These are phyloP conservation scores for Vulpes lagopus DNA, from an alignment of 2,113 vertebrate genomes.

Conservation along the genomic window DNA sequence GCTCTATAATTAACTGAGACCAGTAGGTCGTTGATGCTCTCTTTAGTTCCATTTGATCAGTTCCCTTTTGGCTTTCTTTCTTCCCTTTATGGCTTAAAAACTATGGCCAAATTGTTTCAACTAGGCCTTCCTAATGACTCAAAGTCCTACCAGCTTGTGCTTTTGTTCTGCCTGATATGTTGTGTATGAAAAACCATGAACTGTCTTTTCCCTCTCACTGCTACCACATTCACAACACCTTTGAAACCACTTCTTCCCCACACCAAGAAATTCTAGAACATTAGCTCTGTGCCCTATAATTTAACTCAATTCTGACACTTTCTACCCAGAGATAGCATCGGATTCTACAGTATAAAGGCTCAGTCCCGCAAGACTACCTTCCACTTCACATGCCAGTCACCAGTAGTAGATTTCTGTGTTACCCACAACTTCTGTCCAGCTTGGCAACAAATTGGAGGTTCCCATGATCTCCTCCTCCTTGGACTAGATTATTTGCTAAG, in stretches of 20 bases:
- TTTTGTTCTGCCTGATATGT: not conserved
- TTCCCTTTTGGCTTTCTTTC: not conserved
- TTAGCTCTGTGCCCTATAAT: not conserved
- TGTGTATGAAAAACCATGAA: not conserved
- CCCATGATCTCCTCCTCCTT: not conserved
- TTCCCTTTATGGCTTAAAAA: not conserved
- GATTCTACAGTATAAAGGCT: not conserved
- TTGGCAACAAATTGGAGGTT: not conserved
- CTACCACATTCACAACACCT: not conserved
- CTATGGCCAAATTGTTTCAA: not conserved
- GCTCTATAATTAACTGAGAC: not conserved
- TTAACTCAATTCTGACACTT: not conserved
- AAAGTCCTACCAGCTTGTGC: not conserved
- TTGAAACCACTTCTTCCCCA: not conserved
- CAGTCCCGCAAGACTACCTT: not conserved
- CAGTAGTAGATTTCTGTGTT: not conserved
- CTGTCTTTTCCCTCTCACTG: not conserved
- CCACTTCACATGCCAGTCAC: not conserved
- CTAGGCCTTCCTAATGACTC: not conserved
- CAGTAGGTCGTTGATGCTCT: not conserved
- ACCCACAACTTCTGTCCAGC: not conserved
- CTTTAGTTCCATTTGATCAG: not conserved
- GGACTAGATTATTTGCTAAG: not conserved
- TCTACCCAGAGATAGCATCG: not conserved
- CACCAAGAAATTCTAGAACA: rapidly evolving